A percentile compares a stretch with the other conserved stretches of the same genome.
These are phyloP conservation scores for Ahaetulla prasina DNA, from an alignment of 2,113 vertebrate genomes.

Conservation along the genomic window DNA sequence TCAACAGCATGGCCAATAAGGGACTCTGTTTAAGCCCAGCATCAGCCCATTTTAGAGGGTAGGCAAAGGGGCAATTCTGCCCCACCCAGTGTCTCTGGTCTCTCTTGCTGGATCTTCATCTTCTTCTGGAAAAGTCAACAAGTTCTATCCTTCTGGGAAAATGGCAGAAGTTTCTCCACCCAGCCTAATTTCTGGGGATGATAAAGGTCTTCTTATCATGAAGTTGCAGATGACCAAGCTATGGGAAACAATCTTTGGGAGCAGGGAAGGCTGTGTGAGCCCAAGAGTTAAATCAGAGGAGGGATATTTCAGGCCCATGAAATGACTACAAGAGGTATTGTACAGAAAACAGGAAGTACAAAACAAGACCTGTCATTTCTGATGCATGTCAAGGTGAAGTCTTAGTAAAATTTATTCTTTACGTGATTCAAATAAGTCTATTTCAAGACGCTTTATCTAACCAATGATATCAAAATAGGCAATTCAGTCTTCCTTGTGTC, in stretches of 20 bases:
- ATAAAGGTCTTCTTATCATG: neutral
- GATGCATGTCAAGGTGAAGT: neutral
- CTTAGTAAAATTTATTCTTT: neutral
- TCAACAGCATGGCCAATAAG: neutral
- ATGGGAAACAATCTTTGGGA: neutral
- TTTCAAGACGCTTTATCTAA: neutral
- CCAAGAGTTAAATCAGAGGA: neutral
- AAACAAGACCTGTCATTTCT: neutral
- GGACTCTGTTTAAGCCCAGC: neutral
- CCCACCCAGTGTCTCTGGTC: neutral
- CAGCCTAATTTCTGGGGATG: neutral
- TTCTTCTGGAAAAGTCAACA: neutral
- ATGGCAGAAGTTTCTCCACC: neutral
- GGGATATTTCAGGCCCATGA: neutral
- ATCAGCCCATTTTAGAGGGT: neutral
- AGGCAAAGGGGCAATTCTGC: neutral
- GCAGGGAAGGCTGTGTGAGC: neutral
- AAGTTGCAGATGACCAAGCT: neutral
- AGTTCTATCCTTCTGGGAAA: neutral
- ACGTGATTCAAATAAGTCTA: neutral
- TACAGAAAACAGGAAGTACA: neutral
- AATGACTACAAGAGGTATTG: neutral
- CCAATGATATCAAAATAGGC: neutral
- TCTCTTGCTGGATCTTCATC: neutral
- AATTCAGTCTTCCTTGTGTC: neutral